These are phyloP conservation scores for Echinarachnius parma DNA, from an alignment of 53 echinoderm and acorn worm species.

Conservation along the genomic window DNA sequence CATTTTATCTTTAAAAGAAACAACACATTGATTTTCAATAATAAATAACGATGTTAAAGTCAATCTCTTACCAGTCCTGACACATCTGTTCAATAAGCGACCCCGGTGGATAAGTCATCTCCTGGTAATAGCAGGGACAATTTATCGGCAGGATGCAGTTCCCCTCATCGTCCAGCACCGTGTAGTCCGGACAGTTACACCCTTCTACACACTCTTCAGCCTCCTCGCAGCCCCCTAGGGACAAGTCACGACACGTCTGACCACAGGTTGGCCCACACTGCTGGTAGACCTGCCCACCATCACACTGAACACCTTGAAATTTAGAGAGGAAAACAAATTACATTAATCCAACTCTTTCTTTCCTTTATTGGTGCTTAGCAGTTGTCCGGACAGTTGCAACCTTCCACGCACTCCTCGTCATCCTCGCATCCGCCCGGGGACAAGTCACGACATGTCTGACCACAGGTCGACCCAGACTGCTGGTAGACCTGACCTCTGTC, in stretches of 20 bases:
- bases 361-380: no score
- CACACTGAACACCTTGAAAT: constrained; percentile 68
- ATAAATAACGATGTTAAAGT: no score
- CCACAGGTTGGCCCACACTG: constrained; percentile 78
- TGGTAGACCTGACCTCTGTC: constrained; percentile 73
- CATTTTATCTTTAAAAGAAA: no score
- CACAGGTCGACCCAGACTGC: constrained; percentile 73
- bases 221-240: constrained; percentile 57
- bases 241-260: constrained; percentile 73
- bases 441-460: constrained; percentile 74
- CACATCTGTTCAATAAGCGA: constrained; percentile 64
- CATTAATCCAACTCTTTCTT: no score
- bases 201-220: constrained; percentile 79
- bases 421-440: constrained; percentile 53
- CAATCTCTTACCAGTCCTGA: constrained; percentile 60
- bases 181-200: constrained; percentile 73
- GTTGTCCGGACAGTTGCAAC: constrained; percentile 80
- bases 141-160: constrained; percentile 68
- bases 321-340: no score
- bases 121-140: constrained; percentile 74
- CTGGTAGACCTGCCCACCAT: constrained; percentile 73
- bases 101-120: constrained; percentile 57
- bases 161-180: constrained; percentile 70
- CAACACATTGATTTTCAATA: no score
- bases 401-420: constrained; percentile 79